phyloP scores from a whole-genome alignment of 2,797 vertebrate species.

The Lindbergichthys nudifrons region DNA sequence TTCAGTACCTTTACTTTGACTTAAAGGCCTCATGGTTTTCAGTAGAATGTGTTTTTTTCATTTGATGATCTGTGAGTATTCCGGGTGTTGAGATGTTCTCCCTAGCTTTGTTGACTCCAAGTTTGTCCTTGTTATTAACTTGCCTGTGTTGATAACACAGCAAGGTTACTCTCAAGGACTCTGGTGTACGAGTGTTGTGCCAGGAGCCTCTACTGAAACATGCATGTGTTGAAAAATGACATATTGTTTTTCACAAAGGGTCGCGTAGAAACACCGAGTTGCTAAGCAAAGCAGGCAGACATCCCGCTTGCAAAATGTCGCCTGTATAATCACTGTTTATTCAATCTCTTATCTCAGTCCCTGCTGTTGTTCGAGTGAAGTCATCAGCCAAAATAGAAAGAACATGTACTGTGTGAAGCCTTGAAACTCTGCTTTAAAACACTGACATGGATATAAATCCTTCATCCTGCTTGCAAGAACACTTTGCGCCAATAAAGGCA shows the following conservation, averaged over 20 bases:
- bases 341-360: conserved; percentile 72
- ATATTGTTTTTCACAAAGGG: neutral
- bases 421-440: conserved; percentile 40
- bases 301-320: conserved; percentile 29
- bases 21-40: neutral
- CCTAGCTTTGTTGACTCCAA: neutral
- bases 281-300: conserved; percentile 42
- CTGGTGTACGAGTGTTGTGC: neutral
- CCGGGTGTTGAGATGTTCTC: neutral
- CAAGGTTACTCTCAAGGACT: conserved; percentile 18
- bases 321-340: conserved; percentile 68
- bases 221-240: conserved; percentile 32
- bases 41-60: neutral
- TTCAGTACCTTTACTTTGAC: no score
- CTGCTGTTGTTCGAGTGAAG: conserved; percentile 67
- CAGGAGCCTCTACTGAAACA: conserved; percentile 6
- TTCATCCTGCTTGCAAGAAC: conserved; percentile 13
- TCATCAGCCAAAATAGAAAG: conserved; percentile 69
- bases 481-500: conserved; percentile 34
- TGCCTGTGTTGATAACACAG: conserved; percentile 21
- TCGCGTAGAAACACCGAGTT: conserved; percentile 20
- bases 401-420: conserved; percentile 56
- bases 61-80: neutral
- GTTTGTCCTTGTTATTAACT: conserved; percentile 14
- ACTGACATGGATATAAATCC: conserved; percentile 30